phyloP scores from a whole-genome alignment of 2,113 vertebrate species.

The Corynorhinus townsendii region DNA sequence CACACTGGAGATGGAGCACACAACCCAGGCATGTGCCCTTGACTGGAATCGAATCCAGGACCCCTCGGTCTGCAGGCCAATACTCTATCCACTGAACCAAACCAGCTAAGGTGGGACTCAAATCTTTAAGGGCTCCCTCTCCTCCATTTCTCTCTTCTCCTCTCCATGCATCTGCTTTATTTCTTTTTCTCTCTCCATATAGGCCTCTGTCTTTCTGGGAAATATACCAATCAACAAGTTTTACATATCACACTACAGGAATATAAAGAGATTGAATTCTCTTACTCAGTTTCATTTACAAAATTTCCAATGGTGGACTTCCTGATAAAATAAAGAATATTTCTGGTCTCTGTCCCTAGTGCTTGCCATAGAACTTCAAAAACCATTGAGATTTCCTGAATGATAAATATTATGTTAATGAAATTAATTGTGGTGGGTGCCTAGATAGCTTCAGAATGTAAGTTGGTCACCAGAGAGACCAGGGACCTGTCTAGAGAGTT shows the following conservation, averaged over 20 bases:
- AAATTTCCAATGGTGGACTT: neutral
- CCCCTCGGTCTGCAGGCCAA: no score
- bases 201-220: neutral
- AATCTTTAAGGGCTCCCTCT: neutral
- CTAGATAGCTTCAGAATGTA: neutral
- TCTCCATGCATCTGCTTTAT: neutral
- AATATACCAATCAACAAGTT: neutral
- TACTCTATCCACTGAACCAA: no score
- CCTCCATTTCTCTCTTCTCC: neutral
- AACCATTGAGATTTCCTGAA: neutral
- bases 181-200: neutral
- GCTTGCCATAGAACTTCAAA: neutral
- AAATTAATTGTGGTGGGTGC: neutral
- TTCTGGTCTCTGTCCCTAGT: neutral
- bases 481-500: neutral
- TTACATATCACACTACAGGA: neutral
- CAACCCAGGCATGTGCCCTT: no score
- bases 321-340: neutral
- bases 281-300: neutral
- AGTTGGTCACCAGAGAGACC: neutral
- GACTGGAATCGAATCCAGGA: no score
- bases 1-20: no score
- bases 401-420: neutral
- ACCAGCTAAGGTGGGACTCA: neutral
- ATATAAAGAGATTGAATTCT: neutral